These are phyloP conservation scores for Nixonia krombeini DNA, from an alignment of 1,140 invertebrate genomes.

Conservation along the genomic window DNA sequence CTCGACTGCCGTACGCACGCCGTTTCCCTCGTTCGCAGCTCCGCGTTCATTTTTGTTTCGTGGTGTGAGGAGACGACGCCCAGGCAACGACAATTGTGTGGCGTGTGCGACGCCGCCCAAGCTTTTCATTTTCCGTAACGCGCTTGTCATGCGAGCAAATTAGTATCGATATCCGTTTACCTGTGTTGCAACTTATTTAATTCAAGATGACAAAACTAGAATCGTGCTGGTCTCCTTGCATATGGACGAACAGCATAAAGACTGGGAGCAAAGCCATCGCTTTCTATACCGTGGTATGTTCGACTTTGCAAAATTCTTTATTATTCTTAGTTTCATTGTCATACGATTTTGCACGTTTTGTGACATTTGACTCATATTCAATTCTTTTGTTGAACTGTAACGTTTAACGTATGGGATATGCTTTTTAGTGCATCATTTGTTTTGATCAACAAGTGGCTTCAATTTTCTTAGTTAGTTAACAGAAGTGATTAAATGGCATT, in stretches of 20 bases:
- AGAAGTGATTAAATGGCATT: no score
- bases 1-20: no score
- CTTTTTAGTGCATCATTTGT: no score
- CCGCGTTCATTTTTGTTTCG: no score
- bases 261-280: conserved; percentile 83
- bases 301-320: no score
- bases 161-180: background rate
- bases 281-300: conserved; percentile 79
- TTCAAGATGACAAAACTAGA: conserved; percentile 79
- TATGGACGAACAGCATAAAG: conserved; percentile 85
- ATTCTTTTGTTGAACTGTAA: no score
- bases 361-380: no score
- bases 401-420: no score
- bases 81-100: conserved; percentile 2
- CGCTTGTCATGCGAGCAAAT: background rate
- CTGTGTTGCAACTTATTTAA: background rate
- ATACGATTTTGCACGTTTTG: background rate
- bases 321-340: background rate
- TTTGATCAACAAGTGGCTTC: no score
- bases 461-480: no score
- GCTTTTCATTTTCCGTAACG: conserved; percentile 1
- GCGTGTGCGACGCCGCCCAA: conserved; percentile 4
- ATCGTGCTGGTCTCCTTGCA: conserved; percentile 89
- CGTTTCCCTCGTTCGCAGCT: no score
- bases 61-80: conserved; percentile 17